A percentile compares a stretch with the other conserved stretches of the same genome.
phyloP scores from a whole-genome alignment of 2,113 vertebrate genomes.

The Sinocyclocheilus maitianheensis region DNA sequence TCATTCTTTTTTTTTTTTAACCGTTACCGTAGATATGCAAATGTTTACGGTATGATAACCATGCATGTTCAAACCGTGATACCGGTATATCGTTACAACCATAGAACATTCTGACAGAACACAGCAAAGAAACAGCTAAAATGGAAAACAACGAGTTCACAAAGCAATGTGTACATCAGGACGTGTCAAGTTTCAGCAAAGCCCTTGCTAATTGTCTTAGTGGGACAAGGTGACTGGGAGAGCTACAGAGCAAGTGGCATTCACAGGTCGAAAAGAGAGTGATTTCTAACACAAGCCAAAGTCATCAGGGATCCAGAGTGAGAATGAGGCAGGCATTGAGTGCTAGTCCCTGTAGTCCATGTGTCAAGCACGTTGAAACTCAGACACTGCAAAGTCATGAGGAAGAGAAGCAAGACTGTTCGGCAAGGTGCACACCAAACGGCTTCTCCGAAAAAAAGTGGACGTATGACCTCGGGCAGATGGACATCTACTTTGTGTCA shows the following conservation, averaged over 20 bases:
- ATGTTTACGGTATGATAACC: no score
- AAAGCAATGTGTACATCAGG: neutral
- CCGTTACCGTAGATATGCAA: no score
- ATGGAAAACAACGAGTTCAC: neutral
- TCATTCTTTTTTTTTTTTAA: no score
- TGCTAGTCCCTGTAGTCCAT: slow-evolving; percentile 24
- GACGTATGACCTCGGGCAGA: neutral
- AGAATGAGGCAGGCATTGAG: slow-evolving; percentile 32
- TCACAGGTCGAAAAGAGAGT: slow-evolving; percentile 7
- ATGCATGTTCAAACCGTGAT: no score
- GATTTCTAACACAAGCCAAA: slow-evolving; percentile 28
- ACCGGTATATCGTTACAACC: no score
- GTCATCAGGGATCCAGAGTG: slow-evolving; percentile 27
- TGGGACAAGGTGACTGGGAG: slow-evolving; percentile 25
- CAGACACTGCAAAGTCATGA: slow-evolving; percentile 16
- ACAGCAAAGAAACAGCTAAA: neutral
- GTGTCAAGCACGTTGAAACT: slow-evolving; percentile 37
- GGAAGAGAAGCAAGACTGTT: slow-evolving; percentile 2
- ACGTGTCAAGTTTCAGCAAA: neutral
- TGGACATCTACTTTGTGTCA: neutral
- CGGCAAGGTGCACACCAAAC: neutral
- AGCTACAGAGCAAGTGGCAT: slow-evolving; percentile 19
- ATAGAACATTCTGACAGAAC: neutral
- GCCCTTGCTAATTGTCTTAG: slow-evolving; percentile 2
- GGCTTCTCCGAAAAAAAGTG: neutral